Evolutionary conservation across 1,140 invertebrate genomes (phyloP).

Genomic region (Rhynchophorus ferrugineus): DNA sequence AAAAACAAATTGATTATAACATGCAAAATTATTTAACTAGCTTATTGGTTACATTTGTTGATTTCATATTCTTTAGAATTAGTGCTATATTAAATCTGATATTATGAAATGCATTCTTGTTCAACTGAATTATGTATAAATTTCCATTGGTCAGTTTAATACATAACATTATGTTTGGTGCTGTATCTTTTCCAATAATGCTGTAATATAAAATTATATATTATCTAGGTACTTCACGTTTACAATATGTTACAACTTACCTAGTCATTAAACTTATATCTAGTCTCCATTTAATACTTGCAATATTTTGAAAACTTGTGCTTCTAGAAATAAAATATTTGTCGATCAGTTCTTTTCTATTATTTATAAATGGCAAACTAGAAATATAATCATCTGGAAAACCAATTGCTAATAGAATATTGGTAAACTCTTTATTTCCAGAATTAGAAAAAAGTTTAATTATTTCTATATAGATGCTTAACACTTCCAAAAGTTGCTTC

Average conservation of each 20-base stretch:
- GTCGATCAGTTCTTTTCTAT: conserved; percentile 20
- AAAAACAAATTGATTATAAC: background rate
- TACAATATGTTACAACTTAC: conserved; percentile 13
- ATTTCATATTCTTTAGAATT: conserved; percentile 27
- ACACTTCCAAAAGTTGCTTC: conserved; percentile 22
- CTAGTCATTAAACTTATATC: conserved; percentile 32
- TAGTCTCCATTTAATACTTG: conserved; percentile 29
- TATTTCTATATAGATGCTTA: conserved; percentile 25
- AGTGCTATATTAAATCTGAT: conserved; percentile 31
- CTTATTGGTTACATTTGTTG: conserved; percentile 5
- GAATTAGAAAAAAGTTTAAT: conserved; percentile 23
- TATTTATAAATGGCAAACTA: conserved; percentile 25
- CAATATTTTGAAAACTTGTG: conserved; percentile 25
- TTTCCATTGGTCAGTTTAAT: conserved; percentile 27
- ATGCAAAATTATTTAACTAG: conserved; percentile 10
- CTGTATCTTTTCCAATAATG: conserved; percentile 18
- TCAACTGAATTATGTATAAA: conserved; percentile 25
- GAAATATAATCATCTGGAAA: conserved; percentile 27
- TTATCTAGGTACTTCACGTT: conserved; percentile 2
- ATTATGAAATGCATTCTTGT: conserved; percentile 28
- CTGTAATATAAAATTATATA: conserved; percentile 23
- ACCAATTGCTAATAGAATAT: conserved; percentile 22
- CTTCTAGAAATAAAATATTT: conserved; percentile 21
- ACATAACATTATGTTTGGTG: conserved; percentile 24
- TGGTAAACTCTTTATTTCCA: conserved; percentile 26